phyloP scores from a whole-genome alignment of 2,113 vertebrate genomes.

The Pteronura brasiliensis region DNA sequence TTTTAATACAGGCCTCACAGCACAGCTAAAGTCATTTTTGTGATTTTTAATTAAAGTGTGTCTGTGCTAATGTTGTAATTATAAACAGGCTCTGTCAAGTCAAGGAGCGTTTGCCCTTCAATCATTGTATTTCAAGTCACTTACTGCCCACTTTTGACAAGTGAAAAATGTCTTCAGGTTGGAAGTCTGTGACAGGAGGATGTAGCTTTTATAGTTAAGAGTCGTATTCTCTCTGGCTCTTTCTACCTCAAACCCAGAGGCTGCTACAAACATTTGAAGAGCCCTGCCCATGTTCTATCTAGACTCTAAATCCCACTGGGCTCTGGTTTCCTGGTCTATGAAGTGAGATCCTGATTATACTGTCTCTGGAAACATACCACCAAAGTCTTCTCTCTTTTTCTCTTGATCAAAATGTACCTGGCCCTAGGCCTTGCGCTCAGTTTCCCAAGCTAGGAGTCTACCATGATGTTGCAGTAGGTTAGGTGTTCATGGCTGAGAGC shows the following conservation, averaged over 20 bases:
- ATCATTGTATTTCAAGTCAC: slow-evolving; percentile 34
- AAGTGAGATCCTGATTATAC: neutral
- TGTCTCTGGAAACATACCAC: neutral
- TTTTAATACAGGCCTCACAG: neutral
- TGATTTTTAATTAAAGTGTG: slow-evolving; percentile 52
- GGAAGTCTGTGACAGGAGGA: neutral
- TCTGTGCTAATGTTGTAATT: slow-evolving; percentile 35
- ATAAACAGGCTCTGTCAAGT: slow-evolving; percentile 31
- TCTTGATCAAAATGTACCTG: neutral
- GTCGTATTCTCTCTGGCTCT: neutral
- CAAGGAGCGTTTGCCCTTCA: slow-evolving; percentile 29
- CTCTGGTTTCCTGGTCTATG: neutral
- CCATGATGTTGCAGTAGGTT: neutral
- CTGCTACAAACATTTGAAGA: slow-evolving; percentile 8
- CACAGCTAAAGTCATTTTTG: slow-evolving; percentile 28
- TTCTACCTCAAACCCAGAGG: neutral
- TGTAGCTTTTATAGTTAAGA: neutral
- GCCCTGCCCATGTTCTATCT: neutral
- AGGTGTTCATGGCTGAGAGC: neutral
- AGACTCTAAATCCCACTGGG: neutral
- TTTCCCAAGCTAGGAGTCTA: neutral
- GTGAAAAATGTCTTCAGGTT: slow-evolving; percentile 23
- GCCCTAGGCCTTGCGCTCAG: neutral
- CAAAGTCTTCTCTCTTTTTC: neutral
- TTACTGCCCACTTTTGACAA: slow-evolving; percentile 38